Base-by-base conservation (phyloP, 2,797 vertebrate species). In the Premnoplex brunnescens region DNA sequence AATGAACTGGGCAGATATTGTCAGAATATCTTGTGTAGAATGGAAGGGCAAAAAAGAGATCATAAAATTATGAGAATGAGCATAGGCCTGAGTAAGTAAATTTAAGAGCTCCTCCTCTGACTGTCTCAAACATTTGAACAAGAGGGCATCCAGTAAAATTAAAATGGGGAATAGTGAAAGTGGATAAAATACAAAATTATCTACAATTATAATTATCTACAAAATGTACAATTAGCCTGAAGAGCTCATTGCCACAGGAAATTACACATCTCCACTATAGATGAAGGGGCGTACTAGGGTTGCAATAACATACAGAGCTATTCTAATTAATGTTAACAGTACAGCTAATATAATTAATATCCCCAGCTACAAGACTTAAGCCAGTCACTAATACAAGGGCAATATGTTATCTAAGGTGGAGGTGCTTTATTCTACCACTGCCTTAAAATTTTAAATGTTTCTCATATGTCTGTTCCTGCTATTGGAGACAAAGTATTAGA, bases 211-310 rank as follows among this genome's bases (percentile, higher is more conserved):
- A 85, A 89, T 92, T 93, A 77, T 54, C 71, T 74, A 88, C 60
- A 80, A 85, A 91, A 83, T 83, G 49, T 83, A 66, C 46, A 89
- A 93, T 92, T 95, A 94, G 78, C 51, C 63, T 64, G 41, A 58
- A 92, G 85, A 95, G 79, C 52, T 89, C 67, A 73, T 69, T 94
- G 88, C 62, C 84, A 88, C 63, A 89, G 89, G 74, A 94, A 93
- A 89, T 94, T 77, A 72, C 34, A 62, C 82, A 87, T 94, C 52
- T 92, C 48, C 36, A 34, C 41, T 54, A 10, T 2, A 74, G 76
- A 84, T 86, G 30, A 81, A 92, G 41, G 28, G 9, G 19, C 80
- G 28, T 77, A 54, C 17, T 63, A 77, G 8, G 39, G 43, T 68
- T 85, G 66, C 46, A 91, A 27, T 83, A 89, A 81, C 63, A 58